These are phyloP conservation scores for Aphidius colemani DNA, from an alignment of 2,888 invertebrate species.

Conservation along the genomic window DNA sequence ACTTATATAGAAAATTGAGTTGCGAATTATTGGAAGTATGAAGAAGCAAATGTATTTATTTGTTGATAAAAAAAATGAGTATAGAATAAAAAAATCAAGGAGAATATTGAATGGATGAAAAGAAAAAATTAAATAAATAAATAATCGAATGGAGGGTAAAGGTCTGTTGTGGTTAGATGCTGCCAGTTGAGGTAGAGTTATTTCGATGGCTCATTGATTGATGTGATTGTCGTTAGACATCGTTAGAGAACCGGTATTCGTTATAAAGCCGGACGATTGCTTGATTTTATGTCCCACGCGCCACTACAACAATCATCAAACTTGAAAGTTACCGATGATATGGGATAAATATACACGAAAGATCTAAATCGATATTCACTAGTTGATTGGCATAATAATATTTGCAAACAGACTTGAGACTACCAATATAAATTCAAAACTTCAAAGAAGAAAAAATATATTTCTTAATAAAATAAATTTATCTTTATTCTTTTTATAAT, in stretches of 20 bases:
- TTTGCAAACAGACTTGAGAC: too few species aligned
- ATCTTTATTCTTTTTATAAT: too few species aligned
- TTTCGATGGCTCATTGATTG: slow-evolving; percentile 56
- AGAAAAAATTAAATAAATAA: neutral
- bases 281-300: neutral
- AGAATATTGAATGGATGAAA: neutral
- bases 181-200: slow-evolving; percentile 50
- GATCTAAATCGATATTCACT: neutral
- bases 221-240: slow-evolving; percentile 58
- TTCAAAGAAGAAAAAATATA: too few species aligned
- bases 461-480: too few species aligned
- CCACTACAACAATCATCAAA: neutral
- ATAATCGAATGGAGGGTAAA: slow-evolving; percentile 1
- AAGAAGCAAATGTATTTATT: too few species aligned
- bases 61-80: too few species aligned
- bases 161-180: neutral
- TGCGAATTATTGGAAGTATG: too few species aligned
- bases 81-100: neutral
- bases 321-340: neutral
- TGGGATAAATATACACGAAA: neutral
- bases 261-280: slow-evolving; percentile 19
- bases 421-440: too few species aligned
- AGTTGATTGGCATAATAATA: too few species aligned
- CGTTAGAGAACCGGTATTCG: slow-evolving; percentile 56
- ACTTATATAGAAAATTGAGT: too few species aligned